Evolutionary conservation across 2,888 invertebrate genomes (phyloP).

Genomic region (Drosophila ustulata): DNA sequence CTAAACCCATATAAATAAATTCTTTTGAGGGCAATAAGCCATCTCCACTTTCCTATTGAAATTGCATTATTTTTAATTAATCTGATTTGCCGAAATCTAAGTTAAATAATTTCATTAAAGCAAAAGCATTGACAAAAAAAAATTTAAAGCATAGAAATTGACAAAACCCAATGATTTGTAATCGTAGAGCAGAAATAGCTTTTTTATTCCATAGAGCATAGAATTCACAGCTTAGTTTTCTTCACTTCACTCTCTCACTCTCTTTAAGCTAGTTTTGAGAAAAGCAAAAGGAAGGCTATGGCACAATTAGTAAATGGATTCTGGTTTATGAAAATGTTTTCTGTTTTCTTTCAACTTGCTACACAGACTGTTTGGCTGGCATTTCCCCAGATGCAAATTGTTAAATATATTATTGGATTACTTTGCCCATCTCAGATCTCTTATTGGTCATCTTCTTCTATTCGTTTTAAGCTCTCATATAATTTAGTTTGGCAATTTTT

Average conservation of each 20-base stretch:
- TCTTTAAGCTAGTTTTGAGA: no score
- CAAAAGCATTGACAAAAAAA: no score
- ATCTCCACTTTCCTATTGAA: no score
- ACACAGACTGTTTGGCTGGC: neutral
- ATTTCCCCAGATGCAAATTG: neutral
- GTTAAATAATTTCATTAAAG: no score
- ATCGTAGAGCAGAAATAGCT: neutral
- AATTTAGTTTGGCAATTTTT: neutral
- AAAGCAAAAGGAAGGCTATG: neutral
- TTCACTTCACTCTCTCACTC: no score
- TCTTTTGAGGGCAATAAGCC: neutral
- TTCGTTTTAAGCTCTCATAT: conserved; percentile 7
- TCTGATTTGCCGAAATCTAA: no score
- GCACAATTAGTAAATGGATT: neutral
- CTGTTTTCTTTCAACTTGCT: neutral
- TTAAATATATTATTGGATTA: neutral
- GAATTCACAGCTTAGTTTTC: neutral
- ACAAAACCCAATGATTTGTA: no score
- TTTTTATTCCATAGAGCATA: neutral
- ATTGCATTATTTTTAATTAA: no score
- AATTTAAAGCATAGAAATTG: no score
- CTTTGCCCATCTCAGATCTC: neutral
- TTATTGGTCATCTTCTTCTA: no score
- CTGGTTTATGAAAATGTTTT: neutral
- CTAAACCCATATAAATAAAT: neutral